phyloP scores from a whole-genome alignment of 2,888 invertebrate genomes.

The Pristionchus exspectatus region DNA sequence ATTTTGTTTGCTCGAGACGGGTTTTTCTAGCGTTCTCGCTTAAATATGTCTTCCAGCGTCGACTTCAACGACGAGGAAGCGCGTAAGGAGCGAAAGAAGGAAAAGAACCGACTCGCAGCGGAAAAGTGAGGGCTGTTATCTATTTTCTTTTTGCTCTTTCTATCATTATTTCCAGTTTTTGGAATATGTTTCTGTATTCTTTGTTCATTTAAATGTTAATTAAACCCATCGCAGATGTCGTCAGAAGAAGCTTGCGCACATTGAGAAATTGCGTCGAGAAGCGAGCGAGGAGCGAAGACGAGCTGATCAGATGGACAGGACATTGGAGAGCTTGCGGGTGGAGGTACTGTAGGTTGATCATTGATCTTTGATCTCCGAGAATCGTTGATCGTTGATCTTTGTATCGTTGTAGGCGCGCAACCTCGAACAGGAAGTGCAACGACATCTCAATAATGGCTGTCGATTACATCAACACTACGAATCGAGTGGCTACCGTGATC shows the following conservation, averaged over 20 bases:
- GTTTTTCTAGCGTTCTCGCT: neutral
- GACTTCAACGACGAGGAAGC: neutral
- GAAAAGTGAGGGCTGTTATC: neutral
- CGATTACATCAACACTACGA: neutral
- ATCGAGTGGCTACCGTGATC: neutral
- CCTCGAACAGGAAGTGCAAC: neutral
- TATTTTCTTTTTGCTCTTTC: no score
- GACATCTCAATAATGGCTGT: neutral
- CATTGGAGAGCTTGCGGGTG: neutral
- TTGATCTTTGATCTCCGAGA: neutral
- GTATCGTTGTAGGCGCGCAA: neutral
- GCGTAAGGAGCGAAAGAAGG: neutral
- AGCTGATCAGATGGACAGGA: neutral
- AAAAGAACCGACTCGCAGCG: neutral
- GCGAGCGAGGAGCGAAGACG: neutral
- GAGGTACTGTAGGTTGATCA: neutral
- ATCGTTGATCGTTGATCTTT: neutral
- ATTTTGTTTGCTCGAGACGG: neutral
- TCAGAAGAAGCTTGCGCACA: neutral
- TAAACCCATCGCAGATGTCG: neutral
- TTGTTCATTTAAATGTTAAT: no score
- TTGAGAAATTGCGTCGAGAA: neutral
- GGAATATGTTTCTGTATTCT: no score
- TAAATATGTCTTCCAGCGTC: neutral
- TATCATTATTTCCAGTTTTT: no score